phyloP scores from a whole-genome alignment of 2,113 vertebrate species.

The Larimichthys crocea region DNA sequence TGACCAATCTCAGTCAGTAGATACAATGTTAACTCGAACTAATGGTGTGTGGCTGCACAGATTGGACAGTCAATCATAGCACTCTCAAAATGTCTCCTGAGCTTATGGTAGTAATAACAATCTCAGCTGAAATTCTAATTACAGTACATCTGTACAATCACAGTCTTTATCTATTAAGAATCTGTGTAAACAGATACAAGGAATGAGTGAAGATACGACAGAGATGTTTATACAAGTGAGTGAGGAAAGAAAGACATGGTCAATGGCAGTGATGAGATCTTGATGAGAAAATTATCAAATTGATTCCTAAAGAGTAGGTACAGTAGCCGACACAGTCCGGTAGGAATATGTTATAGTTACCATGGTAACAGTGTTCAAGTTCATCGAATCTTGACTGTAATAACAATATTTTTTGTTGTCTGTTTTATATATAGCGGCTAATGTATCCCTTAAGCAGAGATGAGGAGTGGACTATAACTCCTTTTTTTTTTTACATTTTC shows the following conservation, averaged over 20 bases:
- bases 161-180: background rate
- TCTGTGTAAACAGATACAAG: background rate
- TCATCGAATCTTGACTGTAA: background rate
- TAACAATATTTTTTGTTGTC: background rate
- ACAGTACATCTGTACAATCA: background rate
- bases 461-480: background rate
- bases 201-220: background rate
- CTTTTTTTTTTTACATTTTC: no score
- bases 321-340: background rate
- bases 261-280: background rate
- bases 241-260: background rate
- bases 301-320: background rate
- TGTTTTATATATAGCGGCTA: background rate
- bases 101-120: slow-evolving; percentile 29
- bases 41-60: slow-evolving; percentile 38
- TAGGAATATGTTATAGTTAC: slow-evolving; percentile 9
- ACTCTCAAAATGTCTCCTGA: slow-evolving; percentile 24
- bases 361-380: background rate
- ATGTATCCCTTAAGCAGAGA: background rate
- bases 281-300: background rate
- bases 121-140: background rate
- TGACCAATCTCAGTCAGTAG: slow-evolving; percentile 13
- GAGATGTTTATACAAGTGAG: background rate
- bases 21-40: slow-evolving; percentile 47
- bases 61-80: slow-evolving; percentile 37